Evolutionary conservation across 2,113 vertebrate genomes (phyloP).

Genomic region (Campylomormyrus numenius): DNA sequence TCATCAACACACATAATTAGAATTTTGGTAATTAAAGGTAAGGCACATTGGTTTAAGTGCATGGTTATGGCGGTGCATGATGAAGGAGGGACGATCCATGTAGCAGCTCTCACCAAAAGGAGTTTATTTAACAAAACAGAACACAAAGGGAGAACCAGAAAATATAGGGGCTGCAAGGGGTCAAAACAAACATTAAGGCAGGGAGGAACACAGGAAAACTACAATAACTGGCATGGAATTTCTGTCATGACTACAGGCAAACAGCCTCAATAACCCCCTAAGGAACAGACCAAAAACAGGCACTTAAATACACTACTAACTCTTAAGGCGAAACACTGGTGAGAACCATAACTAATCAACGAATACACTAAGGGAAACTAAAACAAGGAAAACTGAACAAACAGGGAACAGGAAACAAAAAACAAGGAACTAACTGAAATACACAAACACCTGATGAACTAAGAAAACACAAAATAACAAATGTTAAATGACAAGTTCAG

Average conservation of each 20-base stretch:
- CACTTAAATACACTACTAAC: neutral
- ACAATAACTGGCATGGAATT: neutral
- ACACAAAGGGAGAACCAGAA: neutral
- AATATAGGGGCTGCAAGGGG: neutral
- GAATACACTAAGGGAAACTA: neutral
- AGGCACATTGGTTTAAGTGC: neutral
- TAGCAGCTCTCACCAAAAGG: neutral
- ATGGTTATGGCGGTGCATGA: neutral
- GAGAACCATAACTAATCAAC: neutral
- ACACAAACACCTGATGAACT: neutral
- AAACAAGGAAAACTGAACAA: neutral
- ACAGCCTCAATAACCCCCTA: neutral
- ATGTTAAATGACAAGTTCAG: neutral
- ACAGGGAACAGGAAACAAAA: neutral
- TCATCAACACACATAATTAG: neutral
- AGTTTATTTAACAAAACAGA: neutral
- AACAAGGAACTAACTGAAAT: neutral
- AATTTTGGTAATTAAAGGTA: neutral
- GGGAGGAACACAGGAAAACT: neutral
- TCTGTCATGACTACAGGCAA: neutral
- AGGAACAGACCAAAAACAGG: neutral
- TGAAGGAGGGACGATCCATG: neutral
- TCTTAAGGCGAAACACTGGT: neutral
- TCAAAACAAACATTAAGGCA: neutral
- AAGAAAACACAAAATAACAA: neutral